Conservation (phyloP, 1,140 invertebrate species). For the Plutomurus gul region DNA sequence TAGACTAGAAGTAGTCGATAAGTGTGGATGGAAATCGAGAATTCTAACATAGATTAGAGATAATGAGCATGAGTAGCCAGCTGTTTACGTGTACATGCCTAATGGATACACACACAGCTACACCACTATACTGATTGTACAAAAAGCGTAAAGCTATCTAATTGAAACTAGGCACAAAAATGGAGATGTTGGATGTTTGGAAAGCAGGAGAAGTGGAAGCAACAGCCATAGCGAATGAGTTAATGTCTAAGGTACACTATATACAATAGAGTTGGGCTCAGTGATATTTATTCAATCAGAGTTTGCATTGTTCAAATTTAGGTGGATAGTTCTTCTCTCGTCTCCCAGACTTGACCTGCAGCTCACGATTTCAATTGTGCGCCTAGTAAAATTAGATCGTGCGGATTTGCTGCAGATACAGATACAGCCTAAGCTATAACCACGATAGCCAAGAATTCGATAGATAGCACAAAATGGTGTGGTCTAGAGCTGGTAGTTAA, state of each 20-base stretch:
- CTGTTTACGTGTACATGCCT: too few relatives aligned
- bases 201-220: constrained; percentile 10
- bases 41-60: too few relatives aligned
- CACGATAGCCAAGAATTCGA: too few relatives aligned
- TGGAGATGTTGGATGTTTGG: constrained; percentile 12
- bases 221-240: neutral
- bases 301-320: constrained; percentile 12
- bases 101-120: too few relatives aligned
- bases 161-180: constrained; percentile 17
- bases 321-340: neutral
- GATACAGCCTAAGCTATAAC: too few relatives aligned
- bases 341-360: neutral
- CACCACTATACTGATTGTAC: too few relatives aligned
- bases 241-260: neutral
- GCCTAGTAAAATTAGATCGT: constrained; percentile 17
- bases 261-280: neutral
- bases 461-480: too few relatives aligned
- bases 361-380: constrained; percentile 33
- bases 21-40: too few relatives aligned
- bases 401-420: neutral
- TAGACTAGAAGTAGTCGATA: too few relatives aligned
- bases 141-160: neutral
- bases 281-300: constrained; percentile 25
- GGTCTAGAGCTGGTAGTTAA: too few relatives aligned
- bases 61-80: too few relatives aligned